Evolutionary conservation across 2,888 invertebrate species (phyloP), one percentile per base, ranked within the genome.

Genomic region (Seira musarum): DNA sequence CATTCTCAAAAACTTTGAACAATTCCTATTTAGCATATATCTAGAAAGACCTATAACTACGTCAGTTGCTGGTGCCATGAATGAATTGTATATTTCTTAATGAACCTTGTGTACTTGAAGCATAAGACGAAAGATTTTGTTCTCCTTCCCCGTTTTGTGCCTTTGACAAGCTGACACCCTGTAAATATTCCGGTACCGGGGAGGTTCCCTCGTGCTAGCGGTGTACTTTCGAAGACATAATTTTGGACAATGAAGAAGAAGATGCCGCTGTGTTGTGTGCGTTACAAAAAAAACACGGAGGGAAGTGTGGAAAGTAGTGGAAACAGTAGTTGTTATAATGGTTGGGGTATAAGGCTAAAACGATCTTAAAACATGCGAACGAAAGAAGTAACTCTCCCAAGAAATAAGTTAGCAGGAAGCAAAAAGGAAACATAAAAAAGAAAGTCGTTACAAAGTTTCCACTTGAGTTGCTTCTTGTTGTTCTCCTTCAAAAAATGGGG

Each of bases 391-490:
- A 67, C 13, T 30, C 30, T 64, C 30, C n/a, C 17, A 17, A 30
- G 6, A 19, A 60, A 60, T 60, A 60, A 60, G 21, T 60, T 60
- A 19, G 49, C 19, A 67, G 13, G 60, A 74, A 70, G 21, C n/a
- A 63, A 19, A 46, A 49, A 53, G 66, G 65, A 70, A 69, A 17
- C 60, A 78, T 78, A 79, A 73, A n/a, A 17, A 72, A 79, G 80
- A 82, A 82, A 82, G 82, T 82, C 80, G 82, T 82, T 82, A 82
- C 79, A 82, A 82, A 82, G 82, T 82, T 82, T 82, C 79, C 82
- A 82, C 82, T 80, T 76, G 80, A 82, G 79, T 82, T 72, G 72
- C 57, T 75, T 30, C 60, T 78, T 61, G 68, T 67, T 21, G 53
- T 60, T 40, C 40, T 40, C 40, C 40, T 40, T n/a, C n/a, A n/a